Evolutionary conservation across 2,888 invertebrate species (phyloP), one percentile per base, ranked within the genome.

Genomic region (Bombylius major): DNA sequence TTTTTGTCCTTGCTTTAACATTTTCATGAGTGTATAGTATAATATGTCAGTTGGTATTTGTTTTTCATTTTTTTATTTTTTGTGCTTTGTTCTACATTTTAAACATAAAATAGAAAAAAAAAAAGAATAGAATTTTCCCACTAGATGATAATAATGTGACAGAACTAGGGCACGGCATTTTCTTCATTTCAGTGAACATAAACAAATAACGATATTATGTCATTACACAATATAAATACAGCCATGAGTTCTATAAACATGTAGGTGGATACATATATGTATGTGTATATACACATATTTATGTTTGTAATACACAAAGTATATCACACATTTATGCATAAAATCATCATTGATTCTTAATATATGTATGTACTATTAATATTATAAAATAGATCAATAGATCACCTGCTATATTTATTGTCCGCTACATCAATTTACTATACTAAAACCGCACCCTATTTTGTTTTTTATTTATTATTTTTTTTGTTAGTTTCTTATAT

Each of bases 151-250:
- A 42, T 8, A 42, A 42, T 42, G 39, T 42, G 39, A 42, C 39
- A 42, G 14, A 54, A 54, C 39, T 54, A 42, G 53, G 53, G 53
- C 53, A 54, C 48, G 53, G 53, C 53, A 49, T 54, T 54, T 23
- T 48, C 42, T 54, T 44, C 53, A 46, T 54, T 47, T 46, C 48
- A 54, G 42, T 48, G 48, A 42, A 11, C 47, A 44, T 48, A 31
- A 12, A 54, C 53, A 54, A 36, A 11, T 42, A 11, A 42, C 11
- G 39, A 42, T 42, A 11, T 9, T 39, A 11, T 42, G 39, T 23
- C 23, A 23, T 23, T 23, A 23, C 23, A 23, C 39, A 8, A 42
- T 8, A 9, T 9, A 36, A 36, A 36, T 36, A 36, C 9, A 42
- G 11, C 5, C 11, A 42, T 42, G 39, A 36, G 5, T 42, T 7